phyloP scores from a whole-genome alignment of 35 echinoderm and acorn worm genomes.

The Hemicentrotus pulcherrimus region DNA sequence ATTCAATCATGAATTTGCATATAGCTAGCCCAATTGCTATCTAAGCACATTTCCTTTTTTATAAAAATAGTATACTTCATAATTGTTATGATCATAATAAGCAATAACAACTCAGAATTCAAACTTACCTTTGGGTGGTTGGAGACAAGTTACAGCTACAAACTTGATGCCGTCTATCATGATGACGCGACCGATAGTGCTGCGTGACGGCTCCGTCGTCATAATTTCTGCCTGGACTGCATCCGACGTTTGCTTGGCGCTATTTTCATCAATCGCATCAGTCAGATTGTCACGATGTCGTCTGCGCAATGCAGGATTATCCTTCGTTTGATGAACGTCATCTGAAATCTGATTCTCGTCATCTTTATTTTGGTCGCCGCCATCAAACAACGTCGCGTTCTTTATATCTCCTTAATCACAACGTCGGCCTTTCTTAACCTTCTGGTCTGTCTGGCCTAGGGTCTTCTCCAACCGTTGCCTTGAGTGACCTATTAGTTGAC shows the following conservation, averaged over 20 bases:
- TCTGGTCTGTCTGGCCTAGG: neutral
- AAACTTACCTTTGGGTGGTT: slow-evolving; percentile 6
- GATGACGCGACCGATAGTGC: slow-evolving; percentile 15
- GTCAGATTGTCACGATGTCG: neutral
- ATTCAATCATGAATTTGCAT: too few relatives aligned
- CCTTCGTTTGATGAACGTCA: neutral
- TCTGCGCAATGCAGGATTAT: neutral
- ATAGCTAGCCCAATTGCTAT: too few relatives aligned
- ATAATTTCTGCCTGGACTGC: neutral
- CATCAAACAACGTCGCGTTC: neutral
- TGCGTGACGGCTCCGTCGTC: neutral
- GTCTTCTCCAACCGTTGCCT: neutral
- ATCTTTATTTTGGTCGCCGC: neutral
- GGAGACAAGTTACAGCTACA: neutral
- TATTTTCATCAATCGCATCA: neutral
- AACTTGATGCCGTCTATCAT: slow-evolving; percentile 50
- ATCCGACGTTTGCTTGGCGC: neutral
- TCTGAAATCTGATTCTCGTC: neutral
- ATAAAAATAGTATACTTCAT: too few relatives aligned
- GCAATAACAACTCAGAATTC: neutral
- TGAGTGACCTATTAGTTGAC: too few relatives aligned
- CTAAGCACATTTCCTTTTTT: too few relatives aligned
- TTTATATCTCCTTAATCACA: neutral
- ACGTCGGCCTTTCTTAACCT: neutral
- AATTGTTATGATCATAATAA: too few relatives aligned